A percentile compares a stretch with the other conserved stretches of the same genome.
Conservation (phyloP, 1,140 invertebrate genomes). For the Mya arenaria region DNA sequence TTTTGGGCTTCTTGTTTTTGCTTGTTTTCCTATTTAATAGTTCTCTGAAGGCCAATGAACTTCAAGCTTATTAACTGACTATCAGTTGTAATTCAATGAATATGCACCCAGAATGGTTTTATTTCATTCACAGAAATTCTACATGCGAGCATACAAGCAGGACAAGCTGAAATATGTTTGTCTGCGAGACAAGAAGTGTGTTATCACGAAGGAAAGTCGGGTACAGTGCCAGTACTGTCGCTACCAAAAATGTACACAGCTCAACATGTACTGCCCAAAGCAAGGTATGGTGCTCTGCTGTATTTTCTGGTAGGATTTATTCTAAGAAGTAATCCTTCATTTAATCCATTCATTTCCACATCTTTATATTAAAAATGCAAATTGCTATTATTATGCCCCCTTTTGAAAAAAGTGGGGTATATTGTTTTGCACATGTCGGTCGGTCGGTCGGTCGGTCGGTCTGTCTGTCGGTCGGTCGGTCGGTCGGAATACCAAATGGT, state of each 20-base stretch:
- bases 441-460: no score
- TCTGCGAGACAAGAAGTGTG: constrained; percentile 74
- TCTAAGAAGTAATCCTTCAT: no score
- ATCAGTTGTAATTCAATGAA: no score
- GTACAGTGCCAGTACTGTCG: constrained; percentile 96
- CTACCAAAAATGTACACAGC: constrained; percentile 99
- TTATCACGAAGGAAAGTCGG: constrained; percentile 78
- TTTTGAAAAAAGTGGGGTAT: no score
- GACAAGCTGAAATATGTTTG: constrained; percentile 79
- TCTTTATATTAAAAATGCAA: no score
- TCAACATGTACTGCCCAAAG: constrained; percentile 98
- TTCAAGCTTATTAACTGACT: neutral
- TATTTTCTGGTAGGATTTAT: no score
- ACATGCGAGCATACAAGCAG: constrained; percentile 77
- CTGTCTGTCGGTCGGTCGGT: no score
- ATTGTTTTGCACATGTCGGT: no score
- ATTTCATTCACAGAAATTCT: constrained; percentile 79
- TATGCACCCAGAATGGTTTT: no score
- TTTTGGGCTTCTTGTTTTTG: neutral
- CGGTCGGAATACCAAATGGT: no score
- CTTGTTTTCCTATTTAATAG: neutral
- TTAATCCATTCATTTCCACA: no score
- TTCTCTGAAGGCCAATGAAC: neutral
- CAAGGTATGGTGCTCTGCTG: constrained; percentile 39
- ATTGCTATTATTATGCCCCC: no score